phyloP scores from a whole-genome alignment of 2,888 invertebrate genomes.

The Hipparchia sbordonii region DNA sequence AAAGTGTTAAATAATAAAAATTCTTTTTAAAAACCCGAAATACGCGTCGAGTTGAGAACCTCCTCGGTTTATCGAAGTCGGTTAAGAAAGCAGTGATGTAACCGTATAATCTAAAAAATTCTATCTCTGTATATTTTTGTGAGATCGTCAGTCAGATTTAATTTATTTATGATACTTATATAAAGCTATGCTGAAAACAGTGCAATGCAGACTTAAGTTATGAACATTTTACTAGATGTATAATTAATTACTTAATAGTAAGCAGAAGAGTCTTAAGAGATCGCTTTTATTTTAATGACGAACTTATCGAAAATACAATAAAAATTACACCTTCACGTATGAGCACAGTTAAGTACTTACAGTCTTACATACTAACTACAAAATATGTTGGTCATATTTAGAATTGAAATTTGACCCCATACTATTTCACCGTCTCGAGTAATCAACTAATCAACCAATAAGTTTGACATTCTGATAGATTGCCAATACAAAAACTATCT shows the following conservation, averaged over 20 bases:
- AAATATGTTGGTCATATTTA: constrained; percentile 24
- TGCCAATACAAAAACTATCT: too few species aligned
- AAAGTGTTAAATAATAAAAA: too few species aligned
- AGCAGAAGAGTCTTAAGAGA: constrained; percentile 18
- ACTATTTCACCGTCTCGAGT: background rate
- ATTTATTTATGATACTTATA: background rate
- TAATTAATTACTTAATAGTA: background rate
- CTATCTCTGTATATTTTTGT: too few species aligned
- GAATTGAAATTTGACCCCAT: constrained; percentile 18
- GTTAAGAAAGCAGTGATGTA: too few species aligned
- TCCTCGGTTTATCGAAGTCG: too few species aligned
- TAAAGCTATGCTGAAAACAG: background rate
- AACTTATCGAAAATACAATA: background rate
- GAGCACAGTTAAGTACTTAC: constrained; percentile 30
- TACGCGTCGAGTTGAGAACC: too few species aligned
- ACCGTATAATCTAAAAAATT: too few species aligned
- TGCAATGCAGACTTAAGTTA: background rate
- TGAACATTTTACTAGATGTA: constrained; percentile 1
- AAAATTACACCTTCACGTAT: background rate
- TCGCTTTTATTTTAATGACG: constrained; percentile 20
- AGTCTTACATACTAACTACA: constrained; percentile 12
- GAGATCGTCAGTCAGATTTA: background rate
- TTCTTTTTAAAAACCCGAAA: too few species aligned
- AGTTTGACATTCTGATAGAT: too few species aligned
- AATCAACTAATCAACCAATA: too few species aligned